A percentile compares a stretch with the other conserved stretches of the same genome.
Conservation (phyloP, 2,113 vertebrate genomes). For the Centropus bengalensis region DNA sequence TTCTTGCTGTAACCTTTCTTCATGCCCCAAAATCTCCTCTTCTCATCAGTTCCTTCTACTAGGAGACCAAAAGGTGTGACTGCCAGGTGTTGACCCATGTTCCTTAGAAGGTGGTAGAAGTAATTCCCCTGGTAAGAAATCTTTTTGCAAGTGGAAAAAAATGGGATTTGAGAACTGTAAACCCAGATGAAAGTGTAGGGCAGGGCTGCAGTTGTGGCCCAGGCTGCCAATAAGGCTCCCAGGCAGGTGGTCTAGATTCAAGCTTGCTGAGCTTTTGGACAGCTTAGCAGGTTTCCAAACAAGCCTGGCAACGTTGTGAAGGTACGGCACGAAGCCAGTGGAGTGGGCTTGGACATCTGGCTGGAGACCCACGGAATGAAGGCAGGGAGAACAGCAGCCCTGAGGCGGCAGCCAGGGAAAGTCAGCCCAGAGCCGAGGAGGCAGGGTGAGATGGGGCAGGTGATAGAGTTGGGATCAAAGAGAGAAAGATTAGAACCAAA, state of each 20-base stretch:
- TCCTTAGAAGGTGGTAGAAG: neutral
- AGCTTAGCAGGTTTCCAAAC: neutral
- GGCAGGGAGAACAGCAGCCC: slow-evolving; percentile 33
- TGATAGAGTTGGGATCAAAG: neutral
- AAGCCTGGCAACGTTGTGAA: neutral
- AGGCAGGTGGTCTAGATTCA: neutral
- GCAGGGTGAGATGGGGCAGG: neutral
- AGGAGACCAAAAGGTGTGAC: neutral
- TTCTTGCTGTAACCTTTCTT: neutral
- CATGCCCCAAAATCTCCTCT: neutral
- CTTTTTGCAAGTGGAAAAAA: neutral
- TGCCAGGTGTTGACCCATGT: neutral
- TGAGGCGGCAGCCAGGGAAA: neutral
- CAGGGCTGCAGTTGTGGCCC: neutral
- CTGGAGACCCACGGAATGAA: neutral
- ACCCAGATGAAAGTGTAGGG: neutral
- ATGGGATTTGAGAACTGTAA: neutral
- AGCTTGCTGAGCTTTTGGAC: neutral
- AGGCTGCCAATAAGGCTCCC: neutral
- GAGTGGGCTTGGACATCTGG: slow-evolving; percentile 35
- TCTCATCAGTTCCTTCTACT: neutral
- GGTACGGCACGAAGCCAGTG: neutral
- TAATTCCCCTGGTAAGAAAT: neutral
- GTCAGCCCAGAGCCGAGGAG: neutral
- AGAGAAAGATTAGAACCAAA: neutral